Base-by-base conservation (phyloP, 2,797 vertebrate genomes). In the Poeciliopsis paucimaculata region DNA sequence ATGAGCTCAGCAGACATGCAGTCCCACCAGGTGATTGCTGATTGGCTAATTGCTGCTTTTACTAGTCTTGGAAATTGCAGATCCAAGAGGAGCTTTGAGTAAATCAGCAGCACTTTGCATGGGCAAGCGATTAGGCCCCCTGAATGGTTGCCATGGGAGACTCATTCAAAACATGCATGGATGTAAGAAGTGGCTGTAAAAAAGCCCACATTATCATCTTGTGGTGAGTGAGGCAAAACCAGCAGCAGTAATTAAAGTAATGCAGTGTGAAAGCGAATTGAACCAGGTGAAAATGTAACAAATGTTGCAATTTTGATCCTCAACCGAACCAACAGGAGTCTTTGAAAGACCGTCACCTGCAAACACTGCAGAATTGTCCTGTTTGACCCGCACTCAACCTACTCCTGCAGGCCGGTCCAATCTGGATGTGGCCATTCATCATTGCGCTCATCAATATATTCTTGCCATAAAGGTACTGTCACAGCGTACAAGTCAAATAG, bases 351-450 rank as follows among this genome's bases (percentile, higher is more conserved):
- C 0, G 36, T 55, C 68, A 70, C 31, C 36, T 70, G 76, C 23
- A 53, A 53, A 51, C 34, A 18, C 23, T 39, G 2, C 0, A 26
- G 13, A 31, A 46, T 39, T 75, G 39, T 34, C 10, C n/a, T 23
- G 43, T 49, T 34, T 51, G 28, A 11, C 28, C 43, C 12, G 36
- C 10, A 36, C 43, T 16, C 10, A 76, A n/a, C 36, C 9, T 15
- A 7, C 10, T 45, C 11, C 51, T 45, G 39, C 39, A 55, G 49
- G 5, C 5, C 41, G 62, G 49, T 4, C 46, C 39, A n/a, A n/a
- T 41, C 75, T 68, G 46, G 6, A 77, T 43, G 18, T 36, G 34
- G 34, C 62, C 18, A 66, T 66, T 76, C 41, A 62, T 62, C 57
- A 62, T 46, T 18, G 1, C n/a, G 3, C 75, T 45, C 73, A 43